phyloP scores from a whole-genome alignment of 2,888 invertebrate species.

The Trachelus tabidus region DNA sequence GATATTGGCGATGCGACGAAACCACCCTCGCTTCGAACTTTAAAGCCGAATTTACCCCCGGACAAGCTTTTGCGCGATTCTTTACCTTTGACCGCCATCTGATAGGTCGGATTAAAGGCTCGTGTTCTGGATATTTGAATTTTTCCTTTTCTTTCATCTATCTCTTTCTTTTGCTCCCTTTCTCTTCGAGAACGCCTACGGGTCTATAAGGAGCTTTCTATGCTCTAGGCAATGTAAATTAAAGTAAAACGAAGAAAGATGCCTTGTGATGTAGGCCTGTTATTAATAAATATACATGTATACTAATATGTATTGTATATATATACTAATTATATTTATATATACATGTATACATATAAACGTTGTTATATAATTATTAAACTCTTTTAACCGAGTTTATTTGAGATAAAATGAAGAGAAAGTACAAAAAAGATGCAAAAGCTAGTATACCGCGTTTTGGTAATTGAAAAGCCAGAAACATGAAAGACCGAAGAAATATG shows the following conservation, averaged over 20 bases:
- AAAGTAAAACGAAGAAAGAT: neutral
- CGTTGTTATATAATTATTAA: constrained; percentile 45
- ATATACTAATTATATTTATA: too few relatives aligned
- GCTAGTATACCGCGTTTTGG: constrained; percentile 13
- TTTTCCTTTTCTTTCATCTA: neutral
- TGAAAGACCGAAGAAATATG: neutral
- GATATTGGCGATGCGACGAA: constrained; percentile 15
- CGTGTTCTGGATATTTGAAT: neutral
- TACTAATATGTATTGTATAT: too few relatives aligned
- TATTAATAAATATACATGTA: neutral
- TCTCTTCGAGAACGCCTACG: neutral
- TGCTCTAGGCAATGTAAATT: neutral
- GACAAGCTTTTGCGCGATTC: neutral
- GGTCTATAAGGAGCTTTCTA: too few relatives aligned
- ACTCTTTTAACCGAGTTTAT: constrained; percentile 6
- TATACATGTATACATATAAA: constrained; percentile 27
- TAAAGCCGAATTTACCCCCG: neutral
- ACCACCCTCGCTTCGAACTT: neutral
- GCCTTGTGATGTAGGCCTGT: neutral
- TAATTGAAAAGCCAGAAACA: constrained; percentile 43
- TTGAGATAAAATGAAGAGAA: neutral
- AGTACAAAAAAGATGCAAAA: constrained; percentile 17
- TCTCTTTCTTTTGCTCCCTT: neutral
- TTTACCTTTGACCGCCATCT: neutral
- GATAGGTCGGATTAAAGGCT: neutral